Conservation (phyloP, 2,113 vertebrate genomes). For the Sphaerodactylus townsendi region DNA sequence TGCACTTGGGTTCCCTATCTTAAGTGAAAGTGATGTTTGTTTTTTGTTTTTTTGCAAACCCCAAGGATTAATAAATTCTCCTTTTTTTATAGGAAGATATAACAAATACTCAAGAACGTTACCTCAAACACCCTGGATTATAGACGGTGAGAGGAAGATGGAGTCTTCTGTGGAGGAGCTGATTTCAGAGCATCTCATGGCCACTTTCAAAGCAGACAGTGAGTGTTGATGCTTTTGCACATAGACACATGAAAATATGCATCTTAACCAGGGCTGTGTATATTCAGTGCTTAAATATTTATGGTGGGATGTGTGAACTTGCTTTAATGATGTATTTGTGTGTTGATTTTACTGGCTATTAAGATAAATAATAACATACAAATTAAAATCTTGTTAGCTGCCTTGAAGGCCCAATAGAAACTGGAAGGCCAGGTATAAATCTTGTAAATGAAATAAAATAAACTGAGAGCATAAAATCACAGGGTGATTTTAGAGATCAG, state of each 20-base stretch:
- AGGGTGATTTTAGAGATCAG: no score
- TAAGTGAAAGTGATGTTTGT: neutral
- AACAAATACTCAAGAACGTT: constrained; percentile 95
- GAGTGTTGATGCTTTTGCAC: constrained; percentile 51
- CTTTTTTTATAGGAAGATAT: constrained; percentile 83
- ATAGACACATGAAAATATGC: no score
- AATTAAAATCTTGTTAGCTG: no score
- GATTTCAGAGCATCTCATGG: constrained; percentile 86
- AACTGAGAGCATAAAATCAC: no score
- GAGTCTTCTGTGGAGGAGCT: constrained; percentile 98
- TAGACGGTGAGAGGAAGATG: constrained; percentile 94
- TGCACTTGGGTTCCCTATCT: neutral
- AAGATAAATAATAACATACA: no score
- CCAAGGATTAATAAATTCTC: neutral
- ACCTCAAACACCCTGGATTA: constrained; percentile 97
- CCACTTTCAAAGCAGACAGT: constrained; percentile 88
- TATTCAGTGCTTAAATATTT: no score
- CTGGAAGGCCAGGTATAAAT: no score
- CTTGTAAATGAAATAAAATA: no score
- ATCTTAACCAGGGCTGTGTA: neutral
- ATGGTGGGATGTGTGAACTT: no score
- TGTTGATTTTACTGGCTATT: no score
- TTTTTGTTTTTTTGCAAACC: neutral
- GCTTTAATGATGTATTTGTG: no score
- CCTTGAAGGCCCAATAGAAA: no score